phyloP scores from a whole-genome alignment of 2,888 invertebrate species.

The Anagyrus pseudococci region DNA sequence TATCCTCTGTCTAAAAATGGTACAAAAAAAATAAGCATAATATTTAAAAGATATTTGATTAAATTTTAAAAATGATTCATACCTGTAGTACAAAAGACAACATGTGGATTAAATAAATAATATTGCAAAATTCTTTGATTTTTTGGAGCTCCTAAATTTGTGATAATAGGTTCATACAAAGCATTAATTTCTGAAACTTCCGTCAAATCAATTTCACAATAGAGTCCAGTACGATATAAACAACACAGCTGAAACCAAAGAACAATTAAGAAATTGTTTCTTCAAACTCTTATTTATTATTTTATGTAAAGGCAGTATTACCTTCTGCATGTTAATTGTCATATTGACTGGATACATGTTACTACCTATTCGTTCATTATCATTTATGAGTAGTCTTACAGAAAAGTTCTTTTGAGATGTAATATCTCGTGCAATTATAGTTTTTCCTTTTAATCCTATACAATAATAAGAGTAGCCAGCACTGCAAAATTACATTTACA shows the following conservation, averaged over 20 bases:
- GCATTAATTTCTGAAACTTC: slow-evolving; percentile 23
- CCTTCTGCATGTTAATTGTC: slow-evolving; percentile 31
- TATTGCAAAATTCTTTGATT: slow-evolving; percentile 20
- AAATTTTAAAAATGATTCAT: slow-evolving; percentile 23
- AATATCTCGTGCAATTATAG: slow-evolving; percentile 25
- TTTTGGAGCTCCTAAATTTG: slow-evolving; percentile 36
- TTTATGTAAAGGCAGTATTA: slow-evolving; percentile 7
- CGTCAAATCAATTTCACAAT: slow-evolving; percentile 29
- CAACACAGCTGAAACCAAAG: slow-evolving; percentile 42
- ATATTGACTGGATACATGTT: slow-evolving; percentile 28
- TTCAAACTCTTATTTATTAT: neutral
- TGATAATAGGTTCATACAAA: slow-evolving; percentile 32
- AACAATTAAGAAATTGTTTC: slow-evolving; percentile 8
- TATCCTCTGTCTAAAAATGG: slow-evolving; percentile 45
- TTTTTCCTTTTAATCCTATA: slow-evolving; percentile 9
- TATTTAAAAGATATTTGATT: slow-evolving; percentile 3
- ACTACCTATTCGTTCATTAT: neutral
- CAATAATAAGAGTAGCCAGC: slow-evolving; percentile 44
- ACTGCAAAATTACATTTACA: slow-evolving; percentile 38
- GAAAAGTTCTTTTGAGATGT: slow-evolving; percentile 9
- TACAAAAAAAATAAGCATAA: slow-evolving; percentile 8
- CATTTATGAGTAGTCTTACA: slow-evolving; percentile 20
- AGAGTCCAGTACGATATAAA: slow-evolving; percentile 43
- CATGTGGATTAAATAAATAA: slow-evolving; percentile 43
- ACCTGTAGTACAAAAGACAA: slow-evolving; percentile 48